These are phyloP conservation scores for zebrafish (Danio rerio) DNA, from an alignment of 2,113 vertebrate species.

Conservation along the genomic window GRCz12tu NC_133180.1:72424001-72424500, in stretches of 20 bases:
- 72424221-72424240: constrained; percentile 79
- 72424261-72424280: constrained; percentile 82
- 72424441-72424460: no score
- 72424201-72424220: constrained; percentile 80
- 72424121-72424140: neutral
- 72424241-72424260: constrained; percentile 80
- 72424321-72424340: constrained; percentile 79
- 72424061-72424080: constrained; percentile 86
- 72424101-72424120: neutral
- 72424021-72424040: constrained; percentile 83
- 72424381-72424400: no score
- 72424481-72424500: no score
- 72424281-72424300: constrained; percentile 77
- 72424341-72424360: constrained; percentile 79
- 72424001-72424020: constrained; percentile 78
- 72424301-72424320: constrained; percentile 66
- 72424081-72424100: constrained; percentile 73
- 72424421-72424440: no score
- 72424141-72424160: neutral
- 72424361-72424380: constrained; percentile 72
- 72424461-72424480: no score
- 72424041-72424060: constrained; percentile 84
- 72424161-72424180: neutral
- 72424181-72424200: neutral
- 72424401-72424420: no score